Conservation (phyloP, 1,140 invertebrate species). For the Saccostrea cuccullata region DNA sequence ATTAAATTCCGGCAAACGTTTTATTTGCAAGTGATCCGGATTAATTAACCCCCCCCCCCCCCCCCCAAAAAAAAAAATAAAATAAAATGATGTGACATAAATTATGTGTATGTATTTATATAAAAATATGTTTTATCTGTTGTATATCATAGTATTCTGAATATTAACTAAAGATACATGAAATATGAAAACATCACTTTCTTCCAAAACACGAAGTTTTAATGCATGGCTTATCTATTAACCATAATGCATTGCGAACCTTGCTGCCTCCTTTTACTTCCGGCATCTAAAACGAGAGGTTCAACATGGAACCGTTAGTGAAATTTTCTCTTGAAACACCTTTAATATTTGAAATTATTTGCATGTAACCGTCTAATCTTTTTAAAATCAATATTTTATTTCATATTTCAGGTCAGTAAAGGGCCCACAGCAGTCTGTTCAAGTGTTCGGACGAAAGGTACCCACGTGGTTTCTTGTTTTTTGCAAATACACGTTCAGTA, state of each 20-base stretch:
- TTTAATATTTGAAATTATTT: background rate
- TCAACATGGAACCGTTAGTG: slow-evolving; percentile 9
- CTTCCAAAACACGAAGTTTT: background rate
- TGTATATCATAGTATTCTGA: no score
- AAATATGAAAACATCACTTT: no score
- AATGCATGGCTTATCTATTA: background rate
- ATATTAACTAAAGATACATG: no score
- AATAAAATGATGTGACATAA: no score
- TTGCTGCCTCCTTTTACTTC: slow-evolving; percentile 21
- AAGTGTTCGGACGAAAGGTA: slow-evolving; percentile 98
- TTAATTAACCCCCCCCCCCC: no score
- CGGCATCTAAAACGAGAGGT: slow-evolving; percentile 9
- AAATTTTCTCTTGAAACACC: background rate
- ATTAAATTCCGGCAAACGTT: no score
- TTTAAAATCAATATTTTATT: background rate
- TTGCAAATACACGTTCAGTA: no score
- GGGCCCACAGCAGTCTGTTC: slow-evolving; percentile 93
- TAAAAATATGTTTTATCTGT: no score
- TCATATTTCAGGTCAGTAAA: slow-evolving; percentile 74
- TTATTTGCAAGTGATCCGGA: no score
- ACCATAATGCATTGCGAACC: slow-evolving; percentile 11
- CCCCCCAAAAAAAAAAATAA: no score
- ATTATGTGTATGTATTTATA: no score
- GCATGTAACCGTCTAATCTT: background rate
- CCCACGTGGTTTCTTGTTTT: slow-evolving; percentile 62